These are phyloP conservation scores for Spheniscus humboldti DNA, from an alignment of 2,797 vertebrate species.

Conservation along the genomic window DNA sequence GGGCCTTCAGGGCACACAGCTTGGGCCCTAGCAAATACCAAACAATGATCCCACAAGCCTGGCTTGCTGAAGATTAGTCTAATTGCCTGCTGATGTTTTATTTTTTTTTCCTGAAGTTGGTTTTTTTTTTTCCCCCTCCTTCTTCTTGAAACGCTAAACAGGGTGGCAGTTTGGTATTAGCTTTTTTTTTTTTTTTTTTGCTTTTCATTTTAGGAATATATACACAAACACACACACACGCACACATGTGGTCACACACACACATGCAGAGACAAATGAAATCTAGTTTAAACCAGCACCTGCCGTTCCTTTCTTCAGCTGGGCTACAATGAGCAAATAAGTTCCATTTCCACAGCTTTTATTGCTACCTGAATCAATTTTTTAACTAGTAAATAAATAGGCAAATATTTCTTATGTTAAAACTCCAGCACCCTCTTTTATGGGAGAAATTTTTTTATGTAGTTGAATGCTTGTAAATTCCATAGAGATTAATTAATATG, in stretches of 20 bases:
- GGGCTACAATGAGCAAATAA: not conserved
- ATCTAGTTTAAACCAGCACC: slow-evolving; percentile 6
- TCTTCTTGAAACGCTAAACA: slow-evolving; percentile 63
- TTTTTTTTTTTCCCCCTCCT: slow-evolving; percentile 31
- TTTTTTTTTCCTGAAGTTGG: slow-evolving; percentile 93
- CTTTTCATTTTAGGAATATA: slow-evolving; percentile 19
- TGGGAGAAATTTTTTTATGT: not conserved
- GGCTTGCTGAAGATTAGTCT: slow-evolving; percentile 93
- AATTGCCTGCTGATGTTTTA: slow-evolving; percentile 99
- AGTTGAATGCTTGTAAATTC: not conserved
- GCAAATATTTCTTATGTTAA: not conserved
- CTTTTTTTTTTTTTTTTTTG: not conserved
- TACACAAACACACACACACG: not conserved
- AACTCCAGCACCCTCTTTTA: not conserved
- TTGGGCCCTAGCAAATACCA: slow-evolving; percentile 91
- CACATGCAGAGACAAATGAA: not conserved
- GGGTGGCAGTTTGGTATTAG: slow-evolving; percentile 54
- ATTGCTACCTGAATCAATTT: not conserved
- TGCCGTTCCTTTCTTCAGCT: not conserved
- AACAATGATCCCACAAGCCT: slow-evolving; percentile 90
- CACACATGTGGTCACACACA: not conserved
- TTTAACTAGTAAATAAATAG: not conserved
- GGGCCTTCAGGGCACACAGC: slow-evolving; percentile 97
- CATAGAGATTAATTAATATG: not conserved
- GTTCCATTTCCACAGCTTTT: not conserved